Evolutionary conservation across 2,888 invertebrate genomes (phyloP).

Genomic region (Ernsta delagoae): DNA sequence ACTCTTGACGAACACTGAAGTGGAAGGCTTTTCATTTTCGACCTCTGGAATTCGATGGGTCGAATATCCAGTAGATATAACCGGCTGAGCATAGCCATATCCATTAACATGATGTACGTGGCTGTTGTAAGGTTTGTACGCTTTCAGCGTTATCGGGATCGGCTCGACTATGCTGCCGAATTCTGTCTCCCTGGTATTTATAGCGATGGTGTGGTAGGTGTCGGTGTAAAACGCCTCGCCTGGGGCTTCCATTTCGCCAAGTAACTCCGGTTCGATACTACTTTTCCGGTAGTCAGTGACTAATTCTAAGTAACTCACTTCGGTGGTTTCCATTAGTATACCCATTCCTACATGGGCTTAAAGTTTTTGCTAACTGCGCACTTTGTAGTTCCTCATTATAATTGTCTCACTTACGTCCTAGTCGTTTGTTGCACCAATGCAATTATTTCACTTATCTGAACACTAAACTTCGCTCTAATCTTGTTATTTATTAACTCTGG

Average conservation of each 20-base stretch:
- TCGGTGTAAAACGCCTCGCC: constrained; percentile 64
- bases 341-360: constrained; percentile 77
- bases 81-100: constrained; percentile 54
- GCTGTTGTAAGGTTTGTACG: constrained; percentile 64
- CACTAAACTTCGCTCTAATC: constrained; percentile 5
- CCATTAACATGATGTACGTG: constrained; percentile 58
- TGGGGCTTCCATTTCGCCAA: constrained; percentile 70
- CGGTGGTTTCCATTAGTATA: constrained; percentile 79
- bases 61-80: constrained; percentile 52
- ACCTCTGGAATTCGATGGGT: constrained; percentile 54
- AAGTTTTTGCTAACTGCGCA: constrained; percentile 57
- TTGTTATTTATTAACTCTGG: background rate
- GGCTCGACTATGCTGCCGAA: constrained; percentile 74
- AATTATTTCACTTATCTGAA: background rate
- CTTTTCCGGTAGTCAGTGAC: constrained; percentile 67
- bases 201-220: constrained; percentile 71
- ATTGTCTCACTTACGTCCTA: constrained; percentile 35
- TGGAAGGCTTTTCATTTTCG: constrained; percentile 55
- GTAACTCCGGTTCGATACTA: constrained; percentile 58
- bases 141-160: constrained; percentile 69
- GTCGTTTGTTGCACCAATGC: constrained; percentile 16
- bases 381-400: constrained; percentile 56
- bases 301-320: constrained; percentile 63
- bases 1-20: constrained; percentile 54
- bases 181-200: constrained; percentile 75